phyloP scores from a whole-genome alignment of 2,113 vertebrate species.

The Elachura formosa region DNA sequence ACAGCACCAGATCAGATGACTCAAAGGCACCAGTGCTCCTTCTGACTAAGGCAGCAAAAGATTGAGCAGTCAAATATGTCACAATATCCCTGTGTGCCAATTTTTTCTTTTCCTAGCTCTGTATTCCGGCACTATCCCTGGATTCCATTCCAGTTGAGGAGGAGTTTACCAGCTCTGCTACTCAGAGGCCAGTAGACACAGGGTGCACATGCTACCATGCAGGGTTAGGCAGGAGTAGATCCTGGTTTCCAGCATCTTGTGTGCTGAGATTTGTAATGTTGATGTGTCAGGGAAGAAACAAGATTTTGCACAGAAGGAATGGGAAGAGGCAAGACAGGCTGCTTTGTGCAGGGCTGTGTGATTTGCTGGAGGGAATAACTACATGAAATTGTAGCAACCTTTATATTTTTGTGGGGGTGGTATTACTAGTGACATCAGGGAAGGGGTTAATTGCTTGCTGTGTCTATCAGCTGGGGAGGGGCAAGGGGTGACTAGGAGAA shows the following conservation, averaged over 20 bases:
- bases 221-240: neutral
- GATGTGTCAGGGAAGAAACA: neutral
- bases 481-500: neutral
- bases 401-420: neutral
- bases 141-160: neutral
- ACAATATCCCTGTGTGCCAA: neutral
- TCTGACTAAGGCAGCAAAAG: neutral
- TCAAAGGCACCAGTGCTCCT: neutral
- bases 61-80: neutral
- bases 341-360: neutral
- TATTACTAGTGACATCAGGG: neutral
- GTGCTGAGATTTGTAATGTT: neutral
- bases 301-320: neutral
- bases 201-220: neutral
- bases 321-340: neutral
- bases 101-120: neutral
- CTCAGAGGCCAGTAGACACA: neutral
- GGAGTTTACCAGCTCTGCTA: neutral
- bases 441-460: constrained; percentile 6
- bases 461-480: neutral
- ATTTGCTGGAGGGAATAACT: neutral
- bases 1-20: neutral
- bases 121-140: neutral
- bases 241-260: neutral
- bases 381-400: neutral